phyloP scores from a whole-genome alignment of 2,797 vertebrate species.

The Hemitrygon akajei region DNA sequence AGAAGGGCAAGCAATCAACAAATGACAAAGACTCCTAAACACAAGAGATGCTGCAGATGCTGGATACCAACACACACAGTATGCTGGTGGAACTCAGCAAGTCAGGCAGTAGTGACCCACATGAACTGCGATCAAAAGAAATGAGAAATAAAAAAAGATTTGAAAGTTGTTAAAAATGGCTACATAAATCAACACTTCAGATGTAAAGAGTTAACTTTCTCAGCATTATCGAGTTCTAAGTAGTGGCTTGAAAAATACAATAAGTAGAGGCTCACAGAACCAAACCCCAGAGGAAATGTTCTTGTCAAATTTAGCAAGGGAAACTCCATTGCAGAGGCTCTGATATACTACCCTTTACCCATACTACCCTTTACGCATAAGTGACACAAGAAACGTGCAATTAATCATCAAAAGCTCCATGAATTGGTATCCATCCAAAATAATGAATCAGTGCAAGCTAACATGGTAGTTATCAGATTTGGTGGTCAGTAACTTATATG shows the following conservation, averaged over 20 bases:
- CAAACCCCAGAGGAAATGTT: not conserved
- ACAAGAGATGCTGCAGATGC: too few species aligned
- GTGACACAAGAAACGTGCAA: not conserved
- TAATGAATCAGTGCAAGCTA: not conserved
- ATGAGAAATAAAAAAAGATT: not conserved
- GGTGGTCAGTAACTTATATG: too few species aligned
- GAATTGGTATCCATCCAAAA: not conserved
- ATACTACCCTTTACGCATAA: not conserved
- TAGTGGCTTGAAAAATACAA: not conserved
- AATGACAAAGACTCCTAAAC: not conserved
- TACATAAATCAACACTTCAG: not conserved
- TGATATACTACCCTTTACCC: not conserved
- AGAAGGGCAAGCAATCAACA: not conserved
- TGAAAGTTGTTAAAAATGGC: not conserved
- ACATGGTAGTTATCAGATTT: not conserved
- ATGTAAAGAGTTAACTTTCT: not conserved
- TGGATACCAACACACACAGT: too few species aligned
- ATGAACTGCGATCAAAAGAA: not conserved
- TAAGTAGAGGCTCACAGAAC: not conserved
- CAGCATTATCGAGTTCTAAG: not conserved
- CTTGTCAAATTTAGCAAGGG: not conserved
- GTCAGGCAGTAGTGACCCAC: not conserved
- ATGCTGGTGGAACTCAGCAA: too few species aligned
- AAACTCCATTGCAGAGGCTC: not conserved
- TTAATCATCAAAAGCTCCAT: not conserved